Evolutionary conservation across 2,888 invertebrate genomes (phyloP).

Genomic region (Cosmorhoe ocellata): DNA sequence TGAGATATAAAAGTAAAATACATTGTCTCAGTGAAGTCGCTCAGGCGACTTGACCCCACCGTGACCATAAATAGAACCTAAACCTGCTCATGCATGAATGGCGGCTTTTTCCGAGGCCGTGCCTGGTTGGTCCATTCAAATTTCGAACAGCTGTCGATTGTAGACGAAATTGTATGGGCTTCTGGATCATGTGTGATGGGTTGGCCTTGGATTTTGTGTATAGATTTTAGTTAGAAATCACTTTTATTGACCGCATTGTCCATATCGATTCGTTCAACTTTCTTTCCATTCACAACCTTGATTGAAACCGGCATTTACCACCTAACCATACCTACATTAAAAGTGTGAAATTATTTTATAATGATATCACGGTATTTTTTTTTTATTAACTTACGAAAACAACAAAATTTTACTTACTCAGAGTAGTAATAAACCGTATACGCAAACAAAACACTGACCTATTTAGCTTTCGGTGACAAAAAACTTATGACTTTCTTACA

Average conservation of each 20-base stretch:
- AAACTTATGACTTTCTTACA: constrained; percentile 20
- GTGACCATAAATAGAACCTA: constrained; percentile 44
- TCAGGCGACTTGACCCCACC: constrained; percentile 40
- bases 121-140: constrained; percentile 46
- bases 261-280: constrained; percentile 9
- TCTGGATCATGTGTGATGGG: constrained; percentile 15
- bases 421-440: too few species aligned
- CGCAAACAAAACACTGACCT: background rate
- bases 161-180: constrained; percentile 17
- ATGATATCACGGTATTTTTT: too few species aligned
- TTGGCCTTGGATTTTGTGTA: constrained; percentile 8
- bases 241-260: background rate
- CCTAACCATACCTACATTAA: background rate
- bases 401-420: too few species aligned
- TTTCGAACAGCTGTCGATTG: constrained; percentile 46
- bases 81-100: constrained; percentile 38
- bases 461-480: constrained; percentile 3
- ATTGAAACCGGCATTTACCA: constrained; percentile 1
- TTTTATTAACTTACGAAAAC: too few species aligned
- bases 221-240: constrained; percentile 2
- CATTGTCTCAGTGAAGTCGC: constrained; percentile 17
- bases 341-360: too few species aligned
- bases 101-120: constrained; percentile 29
- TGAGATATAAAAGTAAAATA: constrained; percentile 1
- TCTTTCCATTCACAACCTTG: background rate